Evolutionary conservation across 2,113 vertebrate species (phyloP), one percentile per base, ranked within the genome.

Genomic region (Tinamus guttatus): DNA sequence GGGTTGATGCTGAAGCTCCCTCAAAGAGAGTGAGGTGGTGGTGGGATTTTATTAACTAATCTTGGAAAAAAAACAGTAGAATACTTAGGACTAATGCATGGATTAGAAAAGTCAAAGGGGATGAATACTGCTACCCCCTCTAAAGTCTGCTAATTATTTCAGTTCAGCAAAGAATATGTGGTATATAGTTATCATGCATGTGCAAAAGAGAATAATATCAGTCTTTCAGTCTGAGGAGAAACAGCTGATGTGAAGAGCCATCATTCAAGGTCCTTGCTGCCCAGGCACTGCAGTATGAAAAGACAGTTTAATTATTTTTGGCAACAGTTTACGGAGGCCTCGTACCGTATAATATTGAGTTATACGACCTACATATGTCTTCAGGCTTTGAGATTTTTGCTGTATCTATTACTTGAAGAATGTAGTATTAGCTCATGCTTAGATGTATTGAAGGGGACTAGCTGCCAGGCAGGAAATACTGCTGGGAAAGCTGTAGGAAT

Each of bases 141-240:
- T 22, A 4, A 81, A 87, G 19, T 70, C 80, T 76, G 4, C 40
- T 74, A 76, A 77, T 93, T 60, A 68, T 49, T 45, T 56, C 60
- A 79, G 75, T 80, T 95, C 65, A 63, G 4, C 80, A 43, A 82
- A 52, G 75, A 81, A 52, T 52, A 22, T 43, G 24, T 71, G 45
- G 32, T 70, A 27, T 90, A 7, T 81, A 86, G 58, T 79, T 78
- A 71, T 52, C 86, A 2, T 62, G 76, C 43, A 13, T 69, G 52
- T 73, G 67, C 67, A 87, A 30, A 68, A 81, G 80, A 85, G 62
- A 84, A 93, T 73, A 75, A 95, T 59, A 30, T 30, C 63, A 30
- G 65, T 83, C 92, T 94, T 93, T 93, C 71, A 71, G 65, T 38
- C 38, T 90, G 81, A 88, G 90, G 49, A 90, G 85, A 85, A 36